Percentiles rank a stretch among this genome's conserved stretches.
Conservation (phyloP, 2,797 vertebrate genomes). For the Sebastes steindachneri region DNA sequence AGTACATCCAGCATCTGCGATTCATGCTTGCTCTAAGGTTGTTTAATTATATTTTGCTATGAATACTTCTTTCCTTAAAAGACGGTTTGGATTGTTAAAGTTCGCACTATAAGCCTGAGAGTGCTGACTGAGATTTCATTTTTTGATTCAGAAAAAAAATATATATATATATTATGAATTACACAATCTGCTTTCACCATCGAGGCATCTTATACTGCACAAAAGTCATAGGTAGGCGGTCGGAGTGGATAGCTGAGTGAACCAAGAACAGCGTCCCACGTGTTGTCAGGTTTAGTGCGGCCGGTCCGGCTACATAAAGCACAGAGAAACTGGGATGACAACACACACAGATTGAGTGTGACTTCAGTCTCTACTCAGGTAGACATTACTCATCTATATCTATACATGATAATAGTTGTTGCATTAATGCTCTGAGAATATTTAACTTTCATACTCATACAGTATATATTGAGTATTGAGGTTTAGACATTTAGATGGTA, state of each 20-base stretch:
- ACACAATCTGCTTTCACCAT: background rate
- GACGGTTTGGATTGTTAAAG: background rate
- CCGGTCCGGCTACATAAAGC: background rate
- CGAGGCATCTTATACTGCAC: background rate
- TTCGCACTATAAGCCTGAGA: background rate
- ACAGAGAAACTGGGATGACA: background rate
- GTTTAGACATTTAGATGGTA: too few relatives aligned
- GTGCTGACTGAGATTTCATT: background rate
- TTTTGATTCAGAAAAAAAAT: background rate
- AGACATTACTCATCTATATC: too few relatives aligned
- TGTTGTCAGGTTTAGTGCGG: background rate
- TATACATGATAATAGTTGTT: too few relatives aligned
- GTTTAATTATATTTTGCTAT: background rate
- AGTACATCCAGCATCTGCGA: background rate
- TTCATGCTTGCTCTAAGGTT: background rate
- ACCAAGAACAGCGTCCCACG: background rate
- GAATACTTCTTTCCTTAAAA: background rate
- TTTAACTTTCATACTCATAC: too few relatives aligned
- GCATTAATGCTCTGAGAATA: too few relatives aligned
- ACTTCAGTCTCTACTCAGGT: too few relatives aligned
- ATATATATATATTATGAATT: background rate
- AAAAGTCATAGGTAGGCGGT: background rate
- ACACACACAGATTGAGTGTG: background rate
- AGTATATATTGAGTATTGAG: too few relatives aligned
- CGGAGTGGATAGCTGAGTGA: background rate